phyloP scores from a whole-genome alignment of 2,888 invertebrate genomes.

The Cyrtodaria siliqua region DNA sequence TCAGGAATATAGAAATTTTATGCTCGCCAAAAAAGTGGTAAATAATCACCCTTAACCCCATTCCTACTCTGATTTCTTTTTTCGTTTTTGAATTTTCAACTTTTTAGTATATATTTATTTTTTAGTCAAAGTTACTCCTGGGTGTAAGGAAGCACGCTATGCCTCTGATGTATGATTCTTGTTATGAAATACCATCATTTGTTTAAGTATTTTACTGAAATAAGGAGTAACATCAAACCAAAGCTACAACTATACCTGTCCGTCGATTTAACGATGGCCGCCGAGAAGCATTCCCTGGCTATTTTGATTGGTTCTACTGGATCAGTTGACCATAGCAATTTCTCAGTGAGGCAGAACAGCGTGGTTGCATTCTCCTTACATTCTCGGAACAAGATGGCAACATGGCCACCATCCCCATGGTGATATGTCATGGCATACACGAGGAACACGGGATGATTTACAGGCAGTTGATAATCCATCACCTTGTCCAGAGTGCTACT shows the following conservation, averaged over 20 bases:
- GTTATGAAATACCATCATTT: no score
- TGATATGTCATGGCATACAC: slow-evolving; percentile 46
- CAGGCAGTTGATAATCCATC: slow-evolving; percentile 26
- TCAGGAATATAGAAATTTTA: no score
- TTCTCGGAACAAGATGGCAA: slow-evolving; percentile 42
- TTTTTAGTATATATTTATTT: no score
- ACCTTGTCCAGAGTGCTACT: slow-evolving; percentile 24
- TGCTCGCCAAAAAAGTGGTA: no score
- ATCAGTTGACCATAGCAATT: slow-evolving; percentile 12
- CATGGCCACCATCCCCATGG: slow-evolving; percentile 30
- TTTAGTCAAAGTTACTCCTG: no score
- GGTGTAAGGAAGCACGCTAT: no score
- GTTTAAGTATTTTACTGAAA: no score
- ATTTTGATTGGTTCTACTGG: slow-evolving; percentile 23
- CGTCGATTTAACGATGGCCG: slow-evolving; percentile 40
- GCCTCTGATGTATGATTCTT: no score
- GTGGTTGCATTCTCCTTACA: slow-evolving; percentile 9
- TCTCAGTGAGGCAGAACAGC: slow-evolving; percentile 36
- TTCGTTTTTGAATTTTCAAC: no score
- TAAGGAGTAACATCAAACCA: no score
- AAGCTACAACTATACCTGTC: slow-evolving; percentile 59
- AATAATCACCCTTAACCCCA: no score
- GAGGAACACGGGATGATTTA: slow-evolving; percentile 9
- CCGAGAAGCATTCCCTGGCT: slow-evolving; percentile 40
- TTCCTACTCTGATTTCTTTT: no score